Evolutionary conservation across 2,888 invertebrate species (phyloP).

Genomic region (Steromphala cineraria): DNA sequence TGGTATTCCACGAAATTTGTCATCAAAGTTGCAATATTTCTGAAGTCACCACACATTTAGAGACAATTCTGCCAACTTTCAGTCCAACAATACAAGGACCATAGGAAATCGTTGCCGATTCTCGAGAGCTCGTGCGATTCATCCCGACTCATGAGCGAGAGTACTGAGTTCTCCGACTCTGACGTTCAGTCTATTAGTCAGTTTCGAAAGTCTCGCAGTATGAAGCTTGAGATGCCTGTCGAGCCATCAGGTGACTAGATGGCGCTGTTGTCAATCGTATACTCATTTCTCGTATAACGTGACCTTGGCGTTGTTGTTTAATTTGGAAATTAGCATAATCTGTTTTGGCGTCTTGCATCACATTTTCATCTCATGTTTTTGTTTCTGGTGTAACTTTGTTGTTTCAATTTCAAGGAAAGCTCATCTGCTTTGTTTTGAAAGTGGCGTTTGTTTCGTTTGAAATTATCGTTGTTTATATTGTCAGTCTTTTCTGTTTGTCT

Average conservation of each 20-base stretch:
- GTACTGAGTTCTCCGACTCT: conserved; percentile 27
- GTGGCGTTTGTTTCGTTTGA: too few relatives aligned
- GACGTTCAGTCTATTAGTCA: conserved; percentile 54
- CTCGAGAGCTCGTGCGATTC: conserved; percentile 29
- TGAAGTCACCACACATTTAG: neutral
- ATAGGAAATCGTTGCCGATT: conserved; percentile 38
- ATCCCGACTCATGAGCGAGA: conserved; percentile 22
- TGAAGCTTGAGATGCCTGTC: conserved; percentile 70
- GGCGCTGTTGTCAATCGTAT: neutral
- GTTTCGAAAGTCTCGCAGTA: conserved; percentile 72
- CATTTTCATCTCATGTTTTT: too few relatives aligned
- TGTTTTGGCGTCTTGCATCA: too few relatives aligned
- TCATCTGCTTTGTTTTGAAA: too few relatives aligned
- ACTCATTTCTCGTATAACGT: too few relatives aligned
- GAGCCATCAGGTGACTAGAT: conserved; percentile 48
- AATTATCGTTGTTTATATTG: too few relatives aligned
- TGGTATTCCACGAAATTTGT: too few relatives aligned
- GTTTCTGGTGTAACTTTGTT: too few relatives aligned
- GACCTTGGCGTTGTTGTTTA: too few relatives aligned
- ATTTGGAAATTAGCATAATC: too few relatives aligned
- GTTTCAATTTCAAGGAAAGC: too few relatives aligned
- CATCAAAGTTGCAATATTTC: neutral
- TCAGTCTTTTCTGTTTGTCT: too few relatives aligned
- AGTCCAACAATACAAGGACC: conserved; percentile 29
- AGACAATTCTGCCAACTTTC: neutral